Evolutionary conservation across 2,888 invertebrate species (phyloP), one percentile per base, ranked within the genome.

Genomic region (Drosophila picticornis): DNA sequence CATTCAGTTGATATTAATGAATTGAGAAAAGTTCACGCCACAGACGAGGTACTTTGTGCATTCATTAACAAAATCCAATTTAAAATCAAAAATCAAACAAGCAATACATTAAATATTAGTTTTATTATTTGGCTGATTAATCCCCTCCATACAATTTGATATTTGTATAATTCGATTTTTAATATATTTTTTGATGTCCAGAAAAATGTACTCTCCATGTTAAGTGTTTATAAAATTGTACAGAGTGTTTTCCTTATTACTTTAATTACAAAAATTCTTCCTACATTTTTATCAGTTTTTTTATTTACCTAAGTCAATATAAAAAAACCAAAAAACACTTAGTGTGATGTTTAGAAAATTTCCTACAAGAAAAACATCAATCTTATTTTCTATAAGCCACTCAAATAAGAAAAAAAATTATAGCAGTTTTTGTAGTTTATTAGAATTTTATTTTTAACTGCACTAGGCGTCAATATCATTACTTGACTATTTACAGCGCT

Each of bases 11-110:
- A 93, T 89, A 93, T 86, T 92, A 93, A 92, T 92, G 93, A 93
- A 91, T 93, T 93, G 91, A 93, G 93, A 93, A 93, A 93, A 93
- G 92, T 93, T 93, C 93, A 93, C 93, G 93, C 93, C 92, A 93
- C 93, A 93, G 93, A 93, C 93, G 93, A 93, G 93, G 93, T 93
- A 93, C 93, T 93, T 93, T 93, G 93, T 91, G 92, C 91, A 92
- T 91, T 90, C 90, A 84, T 77, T 75, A 79, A 88, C 72, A 83
- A 76, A 72, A 67, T 31, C 53, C 48, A 71, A 77, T 64, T 27
- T 55, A 63, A 81, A 82, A 75, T 38, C 43, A 43, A 46, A 46
- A 81, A 77, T 40, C 43, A 43, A 46, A 25, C 53, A 68, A 66
- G n/a, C 38, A 70, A 69, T 62, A 52, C 61, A 75, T 80, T 83